These are phyloP conservation scores for Chloroclystis v-ata DNA, from an alignment of 2,888 invertebrate species.

Conservation along the genomic window DNA sequence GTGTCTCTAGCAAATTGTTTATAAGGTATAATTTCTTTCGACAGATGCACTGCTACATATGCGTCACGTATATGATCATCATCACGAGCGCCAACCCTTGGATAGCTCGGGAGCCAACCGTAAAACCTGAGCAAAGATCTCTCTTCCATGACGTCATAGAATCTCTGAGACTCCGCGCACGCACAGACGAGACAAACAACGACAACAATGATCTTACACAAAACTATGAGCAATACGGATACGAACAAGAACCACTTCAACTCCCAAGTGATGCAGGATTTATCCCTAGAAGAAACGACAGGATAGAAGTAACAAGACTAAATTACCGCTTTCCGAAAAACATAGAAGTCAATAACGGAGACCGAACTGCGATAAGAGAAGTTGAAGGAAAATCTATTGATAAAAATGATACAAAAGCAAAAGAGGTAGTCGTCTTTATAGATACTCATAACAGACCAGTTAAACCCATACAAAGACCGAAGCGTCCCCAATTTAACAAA, in stretches of 20 bases:
- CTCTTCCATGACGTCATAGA: conserved; percentile 67
- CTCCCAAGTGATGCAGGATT: conserved; percentile 57
- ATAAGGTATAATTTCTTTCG: conserved; percentile 24
- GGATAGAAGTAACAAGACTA: conserved; percentile 63
- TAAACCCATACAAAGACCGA: conserved; percentile 48
- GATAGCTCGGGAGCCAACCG: conserved; percentile 38
- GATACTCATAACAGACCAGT: conserved; percentile 41
- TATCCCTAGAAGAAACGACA: conserved; percentile 63
- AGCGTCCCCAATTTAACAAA: conserved; percentile 30
- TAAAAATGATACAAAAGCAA: conserved; percentile 36
- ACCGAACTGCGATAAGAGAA: conserved; percentile 24
- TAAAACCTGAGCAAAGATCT: conserved; percentile 52
- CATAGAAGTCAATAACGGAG: conserved; percentile 34
- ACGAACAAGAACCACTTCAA: conserved; percentile 48
- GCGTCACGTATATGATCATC: conserved; percentile 64
- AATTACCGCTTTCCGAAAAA: conserved; percentile 65
- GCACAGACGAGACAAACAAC: conserved; percentile 54
- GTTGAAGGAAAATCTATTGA: conserved; percentile 22
- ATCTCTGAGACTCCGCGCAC: conserved; percentile 57
- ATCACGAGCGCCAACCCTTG: conserved; percentile 53
- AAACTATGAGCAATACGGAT: conserved; percentile 50
- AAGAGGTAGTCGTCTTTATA: conserved; percentile 57
- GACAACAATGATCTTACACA: conserved; percentile 60
- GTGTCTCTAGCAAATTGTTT: not conserved
- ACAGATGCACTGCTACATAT: conserved; percentile 72